Percentiles rank a stretch among this genome's conserved stretches.
phyloP scores from a whole-genome alignment of 2,888 invertebrate genomes.

The Oscheius sp. region DNA sequence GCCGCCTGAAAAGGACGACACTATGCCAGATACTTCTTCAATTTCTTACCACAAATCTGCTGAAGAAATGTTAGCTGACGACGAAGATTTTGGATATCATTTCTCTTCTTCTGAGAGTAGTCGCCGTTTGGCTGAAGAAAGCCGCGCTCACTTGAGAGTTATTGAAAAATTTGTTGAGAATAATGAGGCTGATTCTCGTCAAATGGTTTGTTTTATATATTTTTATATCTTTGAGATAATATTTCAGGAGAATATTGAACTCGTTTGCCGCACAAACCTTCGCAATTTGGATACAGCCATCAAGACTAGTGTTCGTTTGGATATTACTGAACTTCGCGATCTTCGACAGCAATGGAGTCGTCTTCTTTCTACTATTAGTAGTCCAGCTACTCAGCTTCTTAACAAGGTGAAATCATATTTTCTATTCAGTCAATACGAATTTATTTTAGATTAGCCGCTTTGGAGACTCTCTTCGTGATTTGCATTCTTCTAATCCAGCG shows the following conservation, averaged over 20 bases:
- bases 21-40: constrained; percentile 35
- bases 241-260: constrained; percentile 37
- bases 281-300: constrained; percentile 47
- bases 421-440: no score
- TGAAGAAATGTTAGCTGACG: constrained; percentile 42
- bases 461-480: constrained; percentile 39
- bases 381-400: constrained; percentile 41
- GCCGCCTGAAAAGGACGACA: constrained; percentile 59
- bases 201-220: constrained; percentile 15
- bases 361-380: constrained; percentile 38
- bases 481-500: constrained; percentile 42
- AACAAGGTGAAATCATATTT: no score
- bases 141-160: constrained; percentile 40
- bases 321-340: constrained; percentile 34
- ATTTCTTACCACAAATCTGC: background rate
- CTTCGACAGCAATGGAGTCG: constrained; percentile 46
- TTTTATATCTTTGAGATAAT: background rate
- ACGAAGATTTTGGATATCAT: constrained; percentile 52
- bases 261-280: constrained; percentile 50
- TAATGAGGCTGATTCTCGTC: constrained; percentile 31
- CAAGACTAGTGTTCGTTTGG: background rate
- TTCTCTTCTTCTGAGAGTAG: constrained; percentile 30
- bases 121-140: constrained; percentile 21
- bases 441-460: constrained; percentile 43
- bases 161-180: constrained; percentile 41